These are phyloP conservation scores for Oncorhynchus tshawytscha DNA, from an alignment of 2,113 vertebrate genomes.

Conservation along the genomic window DNA sequence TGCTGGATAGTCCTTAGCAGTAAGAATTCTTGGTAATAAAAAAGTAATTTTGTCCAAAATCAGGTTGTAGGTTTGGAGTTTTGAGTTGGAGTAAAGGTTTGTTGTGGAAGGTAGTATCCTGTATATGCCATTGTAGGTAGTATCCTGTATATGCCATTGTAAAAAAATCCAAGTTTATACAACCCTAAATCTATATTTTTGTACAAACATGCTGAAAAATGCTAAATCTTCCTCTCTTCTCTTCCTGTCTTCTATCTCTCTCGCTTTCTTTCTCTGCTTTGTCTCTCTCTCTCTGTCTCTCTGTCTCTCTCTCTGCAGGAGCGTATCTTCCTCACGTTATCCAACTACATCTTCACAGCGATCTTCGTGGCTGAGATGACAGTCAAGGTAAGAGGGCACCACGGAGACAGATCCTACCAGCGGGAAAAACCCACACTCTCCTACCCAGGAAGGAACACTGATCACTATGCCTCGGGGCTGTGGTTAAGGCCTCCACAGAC, in stretches of 20 bases:
- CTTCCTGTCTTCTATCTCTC: background rate
- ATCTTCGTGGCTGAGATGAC: conserved; percentile 97
- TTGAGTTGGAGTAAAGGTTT: too few relatives aligned
- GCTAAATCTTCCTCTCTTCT: conserved; percentile 3
- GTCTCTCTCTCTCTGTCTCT: conserved; percentile 33
- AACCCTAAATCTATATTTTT: too few relatives aligned
- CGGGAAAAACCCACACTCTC: conserved; percentile 2
- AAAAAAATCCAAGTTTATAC: too few relatives aligned
- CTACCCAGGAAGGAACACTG: background rate
- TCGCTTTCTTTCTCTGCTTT: conserved; percentile 4
- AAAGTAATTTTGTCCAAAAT: too few relatives aligned
- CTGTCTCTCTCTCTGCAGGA: conserved; percentile 74
- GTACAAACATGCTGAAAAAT: too few relatives aligned
- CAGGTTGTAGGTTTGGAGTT: too few relatives aligned
- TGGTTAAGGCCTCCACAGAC: background rate
- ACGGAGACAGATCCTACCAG: background rate
- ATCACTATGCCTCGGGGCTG: background rate
- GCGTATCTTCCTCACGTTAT: conserved; percentile 91
- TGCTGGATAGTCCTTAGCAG: too few relatives aligned
- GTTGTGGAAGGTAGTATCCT: too few relatives aligned
- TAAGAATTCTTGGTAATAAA: too few relatives aligned
- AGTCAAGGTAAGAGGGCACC: conserved; percentile 83
- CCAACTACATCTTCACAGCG: conserved; percentile 97
- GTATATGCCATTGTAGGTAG: too few relatives aligned
- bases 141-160: too few relatives aligned